Conservation (phyloP, 2,888 invertebrate species). For the Hedychridium roseum region DNA sequence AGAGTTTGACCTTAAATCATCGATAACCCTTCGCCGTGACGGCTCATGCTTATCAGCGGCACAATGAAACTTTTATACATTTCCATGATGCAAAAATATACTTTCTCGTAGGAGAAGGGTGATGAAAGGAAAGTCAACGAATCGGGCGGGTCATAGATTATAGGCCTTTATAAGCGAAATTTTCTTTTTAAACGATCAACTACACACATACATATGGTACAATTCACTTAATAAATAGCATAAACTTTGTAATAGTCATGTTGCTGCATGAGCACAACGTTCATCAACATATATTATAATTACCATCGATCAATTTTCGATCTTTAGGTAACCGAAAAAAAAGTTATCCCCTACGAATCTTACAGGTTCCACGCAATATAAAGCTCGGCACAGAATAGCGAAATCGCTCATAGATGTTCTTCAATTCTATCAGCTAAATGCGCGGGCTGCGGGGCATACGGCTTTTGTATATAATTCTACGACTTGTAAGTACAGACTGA, state of each 20-base stretch:
- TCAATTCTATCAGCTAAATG: neutral
- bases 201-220: slow-evolving; percentile 54
- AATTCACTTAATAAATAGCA: slow-evolving; percentile 52
- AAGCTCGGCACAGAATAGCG: no score
- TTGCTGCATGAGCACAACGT: slow-evolving; percentile 45
- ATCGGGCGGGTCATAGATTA: slow-evolving; percentile 28
- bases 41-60: no score
- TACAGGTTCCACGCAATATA: neutral
- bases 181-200: slow-evolving; percentile 49
- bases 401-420: neutral
- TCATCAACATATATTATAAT: slow-evolving; percentile 40
- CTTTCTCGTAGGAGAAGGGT: no score
- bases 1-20: slow-evolving; percentile 10
- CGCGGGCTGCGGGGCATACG: no score
- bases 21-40: slow-evolving; percentile 32
- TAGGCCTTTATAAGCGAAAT: slow-evolving; percentile 60
- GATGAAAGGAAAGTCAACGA: slow-evolving; percentile 17
- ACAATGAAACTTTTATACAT: no score
- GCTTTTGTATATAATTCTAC: no score
- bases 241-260: slow-evolving; percentile 45
- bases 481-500: no score
- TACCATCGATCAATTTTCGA: slow-evolving; percentile 49
- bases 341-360: slow-evolving; percentile 41
- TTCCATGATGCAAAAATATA: no score
- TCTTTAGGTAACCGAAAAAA: slow-evolving; percentile 49